phyloP scores from a whole-genome alignment of 2,113 vertebrate species.

The Phylloscopus trochilus region DNA sequence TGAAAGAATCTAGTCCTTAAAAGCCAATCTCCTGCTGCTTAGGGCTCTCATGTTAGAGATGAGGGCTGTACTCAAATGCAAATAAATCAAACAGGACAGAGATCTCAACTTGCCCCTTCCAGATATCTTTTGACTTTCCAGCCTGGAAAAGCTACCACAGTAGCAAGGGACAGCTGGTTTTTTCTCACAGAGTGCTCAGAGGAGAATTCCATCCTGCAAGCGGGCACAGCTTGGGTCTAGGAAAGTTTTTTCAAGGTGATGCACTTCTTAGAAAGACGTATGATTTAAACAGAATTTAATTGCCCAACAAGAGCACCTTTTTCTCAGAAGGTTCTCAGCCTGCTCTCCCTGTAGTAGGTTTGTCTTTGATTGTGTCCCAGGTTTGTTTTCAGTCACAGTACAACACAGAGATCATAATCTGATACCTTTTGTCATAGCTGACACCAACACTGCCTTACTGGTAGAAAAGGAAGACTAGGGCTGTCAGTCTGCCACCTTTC shows the following conservation, averaged over 20 bases:
- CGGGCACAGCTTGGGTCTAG: neutral
- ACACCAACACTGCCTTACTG: neutral
- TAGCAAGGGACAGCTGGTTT: neutral
- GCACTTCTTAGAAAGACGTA: neutral
- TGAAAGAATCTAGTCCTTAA: neutral
- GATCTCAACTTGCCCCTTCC: neutral
- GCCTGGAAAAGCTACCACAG: neutral
- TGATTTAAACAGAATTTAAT: neutral
- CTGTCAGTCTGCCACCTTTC: constrained; percentile 57
- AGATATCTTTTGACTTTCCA: rapidly evolving
- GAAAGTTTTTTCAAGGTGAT: neutral
- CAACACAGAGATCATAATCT: constrained; percentile 4
- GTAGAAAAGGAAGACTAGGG: neutral
- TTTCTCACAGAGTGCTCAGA: neutral
- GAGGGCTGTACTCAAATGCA: neutral
- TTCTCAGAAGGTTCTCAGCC: neutral
- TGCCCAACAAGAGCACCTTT: neutral
- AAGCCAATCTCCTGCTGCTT: neutral
- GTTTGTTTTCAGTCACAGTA: neutral
- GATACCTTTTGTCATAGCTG: constrained; percentile 37
- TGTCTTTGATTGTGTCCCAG: neutral
- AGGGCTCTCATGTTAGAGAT: neutral
- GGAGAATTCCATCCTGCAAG: neutral
- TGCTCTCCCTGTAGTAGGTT: neutral
- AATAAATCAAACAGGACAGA: neutral